A percentile compares a stretch with the other conserved stretches of the same genome.
phyloP scores from a whole-genome alignment of 2,797 vertebrate genomes.

The Brotogeris chrysoptera region DNA sequence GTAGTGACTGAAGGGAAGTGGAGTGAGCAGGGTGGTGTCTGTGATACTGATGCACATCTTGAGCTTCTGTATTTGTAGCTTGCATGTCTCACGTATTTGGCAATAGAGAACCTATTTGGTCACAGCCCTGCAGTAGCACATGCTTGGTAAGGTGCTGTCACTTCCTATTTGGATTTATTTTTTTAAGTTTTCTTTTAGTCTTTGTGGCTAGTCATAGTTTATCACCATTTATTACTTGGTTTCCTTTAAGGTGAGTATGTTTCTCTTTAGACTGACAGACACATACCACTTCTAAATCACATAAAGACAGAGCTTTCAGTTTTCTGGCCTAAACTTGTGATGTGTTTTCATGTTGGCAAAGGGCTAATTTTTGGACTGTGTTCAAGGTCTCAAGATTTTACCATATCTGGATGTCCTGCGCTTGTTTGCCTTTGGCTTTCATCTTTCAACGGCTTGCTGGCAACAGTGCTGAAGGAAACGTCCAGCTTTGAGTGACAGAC shows the following conservation, averaged over 20 bases:
- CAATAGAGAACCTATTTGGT: background rate
- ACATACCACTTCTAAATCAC: background rate
- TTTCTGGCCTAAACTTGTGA: background rate
- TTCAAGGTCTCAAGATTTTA: conserved; percentile 4
- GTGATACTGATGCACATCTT: background rate
- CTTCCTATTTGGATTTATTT: background rate
- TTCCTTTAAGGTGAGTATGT: background rate
- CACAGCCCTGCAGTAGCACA: background rate
- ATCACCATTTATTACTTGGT: background rate
- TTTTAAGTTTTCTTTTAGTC: background rate
- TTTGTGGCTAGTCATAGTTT: background rate
- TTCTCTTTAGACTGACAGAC: background rate
- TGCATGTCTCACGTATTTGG: background rate
- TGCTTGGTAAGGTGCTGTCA: background rate
- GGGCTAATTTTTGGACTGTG: background rate
- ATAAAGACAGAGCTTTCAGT: background rate
- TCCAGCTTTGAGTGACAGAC: background rate
- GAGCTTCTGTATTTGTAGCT: conserved; percentile 20
- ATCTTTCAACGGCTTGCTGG: background rate
- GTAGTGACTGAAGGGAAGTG: background rate
- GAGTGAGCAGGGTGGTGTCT: background rate
- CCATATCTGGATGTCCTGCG: conserved; percentile 10
- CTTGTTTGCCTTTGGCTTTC: background rate
- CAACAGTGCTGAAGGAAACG: background rate
- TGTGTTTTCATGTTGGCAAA: background rate